phyloP scores from a whole-genome alignment of 2,113 vertebrate genomes.

The Irena cyanogastra region DNA sequence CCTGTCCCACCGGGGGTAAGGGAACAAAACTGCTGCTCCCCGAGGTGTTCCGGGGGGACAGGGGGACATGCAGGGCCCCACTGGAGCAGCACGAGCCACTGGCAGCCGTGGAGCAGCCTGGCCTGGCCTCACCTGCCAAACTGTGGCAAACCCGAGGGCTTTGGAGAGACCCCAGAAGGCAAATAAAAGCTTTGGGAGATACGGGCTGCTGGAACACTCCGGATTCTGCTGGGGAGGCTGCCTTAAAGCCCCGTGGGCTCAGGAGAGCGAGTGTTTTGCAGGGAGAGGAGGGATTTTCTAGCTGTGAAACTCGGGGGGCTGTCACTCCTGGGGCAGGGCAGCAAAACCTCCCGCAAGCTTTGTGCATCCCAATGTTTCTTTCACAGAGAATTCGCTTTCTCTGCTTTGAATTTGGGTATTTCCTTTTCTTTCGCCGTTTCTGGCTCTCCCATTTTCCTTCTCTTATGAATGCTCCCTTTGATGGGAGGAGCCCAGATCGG shows the following conservation, averaged over 20 bases:
- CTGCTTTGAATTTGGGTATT: neutral
- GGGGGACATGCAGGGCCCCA: fast-evolving
- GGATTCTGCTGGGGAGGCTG: neutral
- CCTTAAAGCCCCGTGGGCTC: fast-evolving
- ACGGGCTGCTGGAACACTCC: fast-evolving
- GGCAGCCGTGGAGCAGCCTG: fast-evolving
- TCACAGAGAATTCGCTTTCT: neutral
- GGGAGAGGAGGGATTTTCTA: neutral
- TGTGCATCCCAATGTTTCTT: fast-evolving
- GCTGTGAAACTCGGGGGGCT: neutral
- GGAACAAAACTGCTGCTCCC: neutral
- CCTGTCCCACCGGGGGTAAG: neutral
- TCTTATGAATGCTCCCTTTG: neutral
- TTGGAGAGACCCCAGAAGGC: neutral
- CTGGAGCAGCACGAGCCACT: fast-evolving
- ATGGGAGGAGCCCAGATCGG: neutral
- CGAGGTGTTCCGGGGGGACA: fast-evolving
- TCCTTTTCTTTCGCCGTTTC: neutral
- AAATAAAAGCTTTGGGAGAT: neutral
- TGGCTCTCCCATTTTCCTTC: neutral
- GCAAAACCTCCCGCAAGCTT: neutral
- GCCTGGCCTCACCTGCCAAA: neutral
- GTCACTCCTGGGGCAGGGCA: neutral
- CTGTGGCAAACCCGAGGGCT: neutral
- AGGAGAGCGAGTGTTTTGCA: fast-evolving